Base-by-base conservation (phyloP, 2,113 vertebrate genomes). In the Laterallus jamaicensis region DNA sequence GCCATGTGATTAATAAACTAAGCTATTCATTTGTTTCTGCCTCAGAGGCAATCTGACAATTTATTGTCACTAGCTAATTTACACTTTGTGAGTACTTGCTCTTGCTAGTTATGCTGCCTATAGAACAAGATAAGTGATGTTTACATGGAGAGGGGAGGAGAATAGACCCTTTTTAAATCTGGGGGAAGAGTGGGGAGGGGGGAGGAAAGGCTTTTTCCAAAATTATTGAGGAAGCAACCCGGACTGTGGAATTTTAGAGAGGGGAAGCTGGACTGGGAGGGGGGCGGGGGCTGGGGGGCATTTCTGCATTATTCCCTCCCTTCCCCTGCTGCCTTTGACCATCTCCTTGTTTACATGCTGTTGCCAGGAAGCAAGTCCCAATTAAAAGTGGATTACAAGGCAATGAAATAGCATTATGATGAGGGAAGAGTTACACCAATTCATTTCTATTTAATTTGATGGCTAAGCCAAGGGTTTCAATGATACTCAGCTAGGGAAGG, bases 11-110 rank as follows among this genome's bases (percentile, higher is more conserved):
- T 98, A 98, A 98, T 95, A 97, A 97, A 96, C 92, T 47, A 74
- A 84, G 92, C 91, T 87, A 93, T 93, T 95, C 93, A 97, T 97
- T 96, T 92, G 97, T 97, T 97, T 97, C 73, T 79, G 96, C 97
- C 97, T 98, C 92, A 95, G 93, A 97, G 97, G 96, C 97, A 97
- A 97, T 96, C 94, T 96, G 96, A 97, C 96, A 97, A 95, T 95
- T 97, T 97, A 97, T 96, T 98, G 97, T 98, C 96, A 96, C 96
- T 96, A 95, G 95, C 97, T 98, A 98, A 97, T 98, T 98, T 97
- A 96, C 97, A 97, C 97, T 96, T 97, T 97, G 96, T 97, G 97
- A 97, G 96, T 94, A 96, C 95, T 97, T 92, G 94, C 97, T 95
- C 87, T 95, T 86, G 91, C 89, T 97, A 94, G 92, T 93, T 86